These are phyloP conservation scores for Chelonoidis abingdonii DNA, from an alignment of 2,113 vertebrate species.

Conservation along the genomic window DNA sequence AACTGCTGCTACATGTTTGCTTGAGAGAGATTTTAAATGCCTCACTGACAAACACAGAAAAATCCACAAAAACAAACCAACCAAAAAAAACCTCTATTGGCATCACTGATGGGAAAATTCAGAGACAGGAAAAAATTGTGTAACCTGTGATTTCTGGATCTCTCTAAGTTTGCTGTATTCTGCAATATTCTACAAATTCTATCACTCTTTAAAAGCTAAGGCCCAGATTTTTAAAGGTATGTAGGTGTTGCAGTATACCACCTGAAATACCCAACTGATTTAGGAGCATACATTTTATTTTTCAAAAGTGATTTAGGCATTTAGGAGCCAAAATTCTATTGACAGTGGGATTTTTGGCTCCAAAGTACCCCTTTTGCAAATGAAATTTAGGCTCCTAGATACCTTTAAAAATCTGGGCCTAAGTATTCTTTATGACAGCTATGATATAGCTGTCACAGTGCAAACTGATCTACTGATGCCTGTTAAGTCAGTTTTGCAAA, in stretches of 20 bases:
- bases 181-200: not conserved
- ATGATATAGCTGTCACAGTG: not conserved
- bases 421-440: not conserved
- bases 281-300: not conserved
- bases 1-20: not conserved
- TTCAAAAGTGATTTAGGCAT: not conserved
- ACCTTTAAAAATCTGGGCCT: not conserved
- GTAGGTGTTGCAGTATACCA: not conserved
- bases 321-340: not conserved
- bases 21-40: not conserved
- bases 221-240: not conserved
- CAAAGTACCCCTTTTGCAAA: not conserved
- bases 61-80: not conserved
- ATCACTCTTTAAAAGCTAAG: not conserved
- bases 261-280: not conserved
- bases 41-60: not conserved
- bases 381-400: not conserved
- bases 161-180: not conserved
- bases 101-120: not conserved
- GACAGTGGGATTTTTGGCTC: not conserved
- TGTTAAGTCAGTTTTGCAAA: not conserved
- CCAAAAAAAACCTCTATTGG: fast-evolving
- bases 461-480: not conserved
- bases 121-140: not conserved
- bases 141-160: not conserved